Conservation (phyloP, 1,140 invertebrate species). For the Psix sp. region DNA sequence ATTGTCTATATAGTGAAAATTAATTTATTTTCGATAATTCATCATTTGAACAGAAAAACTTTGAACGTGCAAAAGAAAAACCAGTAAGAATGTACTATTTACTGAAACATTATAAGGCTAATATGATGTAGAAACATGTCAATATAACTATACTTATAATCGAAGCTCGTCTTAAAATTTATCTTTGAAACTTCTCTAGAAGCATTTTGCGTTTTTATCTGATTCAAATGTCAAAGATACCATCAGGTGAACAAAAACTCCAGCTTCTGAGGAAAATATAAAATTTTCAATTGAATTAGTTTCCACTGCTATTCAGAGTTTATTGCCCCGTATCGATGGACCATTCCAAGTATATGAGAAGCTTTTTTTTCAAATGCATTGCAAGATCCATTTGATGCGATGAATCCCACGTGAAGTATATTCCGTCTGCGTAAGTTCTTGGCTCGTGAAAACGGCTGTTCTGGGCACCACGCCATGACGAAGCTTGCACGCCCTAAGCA, state of each 20-base stretch:
- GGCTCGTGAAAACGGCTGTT: slow-evolving; percentile 48
- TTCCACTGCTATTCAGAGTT: slow-evolving; percentile 22
- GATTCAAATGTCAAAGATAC: slow-evolving; percentile 17
- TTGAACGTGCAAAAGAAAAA: no score
- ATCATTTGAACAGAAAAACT: no score
- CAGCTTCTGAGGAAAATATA: slow-evolving; percentile 21
- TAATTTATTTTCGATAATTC: no score
- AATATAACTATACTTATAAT: no score
- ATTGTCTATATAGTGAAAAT: no score
- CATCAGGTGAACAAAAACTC: slow-evolving; percentile 8
- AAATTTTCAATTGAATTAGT: slow-evolving; percentile 37
- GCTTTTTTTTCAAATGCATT: slow-evolving; percentile 29
- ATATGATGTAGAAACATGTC: no score
- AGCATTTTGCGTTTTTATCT: no score
- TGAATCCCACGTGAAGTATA: slow-evolving; percentile 59
- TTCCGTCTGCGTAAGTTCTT: slow-evolving; percentile 64
- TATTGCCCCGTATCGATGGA: slow-evolving; percentile 44
- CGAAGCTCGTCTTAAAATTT: no score
- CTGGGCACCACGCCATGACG: slow-evolving; percentile 65
- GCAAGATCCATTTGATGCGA: slow-evolving; percentile 54
- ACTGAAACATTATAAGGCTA: no score
- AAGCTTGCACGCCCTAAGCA: slow-evolving; percentile 49
- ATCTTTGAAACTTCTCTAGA: no score
- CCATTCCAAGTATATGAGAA: slow-evolving; percentile 31
- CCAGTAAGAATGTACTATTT: no score